phyloP scores from a whole-genome alignment of 2,888 invertebrate species.

The Conus canariensis region DNA sequence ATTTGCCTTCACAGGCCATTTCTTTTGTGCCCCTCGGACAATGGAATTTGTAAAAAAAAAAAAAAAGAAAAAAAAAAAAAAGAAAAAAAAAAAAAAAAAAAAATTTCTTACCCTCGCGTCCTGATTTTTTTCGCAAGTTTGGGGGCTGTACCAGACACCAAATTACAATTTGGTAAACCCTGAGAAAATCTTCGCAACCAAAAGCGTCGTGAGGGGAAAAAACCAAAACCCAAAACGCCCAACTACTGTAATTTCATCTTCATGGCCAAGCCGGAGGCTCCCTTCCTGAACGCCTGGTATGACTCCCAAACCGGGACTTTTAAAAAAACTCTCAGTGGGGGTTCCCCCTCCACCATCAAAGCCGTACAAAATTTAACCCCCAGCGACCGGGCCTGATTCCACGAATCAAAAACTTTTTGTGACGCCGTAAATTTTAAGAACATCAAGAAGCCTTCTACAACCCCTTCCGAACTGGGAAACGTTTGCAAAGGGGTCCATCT shows the following conservation, averaged over 20 bases:
- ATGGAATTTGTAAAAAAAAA: background rate
- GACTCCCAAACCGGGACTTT: background rate
- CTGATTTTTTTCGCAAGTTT: background rate
- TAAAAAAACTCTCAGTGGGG: background rate
- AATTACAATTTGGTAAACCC: slow-evolving; percentile 10
- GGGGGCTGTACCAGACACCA: slow-evolving; percentile 19
- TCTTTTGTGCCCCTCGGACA: background rate
- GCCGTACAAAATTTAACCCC: background rate
- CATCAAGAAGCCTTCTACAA: background rate
- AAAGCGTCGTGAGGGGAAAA: slow-evolving; percentile 15
- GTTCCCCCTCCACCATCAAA: slow-evolving; percentile 2
- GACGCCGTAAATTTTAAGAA: background rate
- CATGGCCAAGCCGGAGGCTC: slow-evolving; percentile 8
- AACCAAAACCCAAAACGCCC: background rate
- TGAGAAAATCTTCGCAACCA: background rate
- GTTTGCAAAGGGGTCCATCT: slow-evolving; percentile 4
- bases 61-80: background rate
- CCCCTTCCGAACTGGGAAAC: background rate
- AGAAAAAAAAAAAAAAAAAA: background rate
- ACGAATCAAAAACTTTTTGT: background rate
- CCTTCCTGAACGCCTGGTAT: slow-evolving; percentile 15
- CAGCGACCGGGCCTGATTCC: background rate
- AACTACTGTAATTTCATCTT: slow-evolving; percentile 18
- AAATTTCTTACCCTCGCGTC: background rate
- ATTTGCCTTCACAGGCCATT: too few species aligned